Percentiles rank a stretch among this genome's conserved stretches.
Evolutionary conservation across 2,113 vertebrate species (phyloP).

Genomic region (Dromaius novaehollandiae): DNA sequence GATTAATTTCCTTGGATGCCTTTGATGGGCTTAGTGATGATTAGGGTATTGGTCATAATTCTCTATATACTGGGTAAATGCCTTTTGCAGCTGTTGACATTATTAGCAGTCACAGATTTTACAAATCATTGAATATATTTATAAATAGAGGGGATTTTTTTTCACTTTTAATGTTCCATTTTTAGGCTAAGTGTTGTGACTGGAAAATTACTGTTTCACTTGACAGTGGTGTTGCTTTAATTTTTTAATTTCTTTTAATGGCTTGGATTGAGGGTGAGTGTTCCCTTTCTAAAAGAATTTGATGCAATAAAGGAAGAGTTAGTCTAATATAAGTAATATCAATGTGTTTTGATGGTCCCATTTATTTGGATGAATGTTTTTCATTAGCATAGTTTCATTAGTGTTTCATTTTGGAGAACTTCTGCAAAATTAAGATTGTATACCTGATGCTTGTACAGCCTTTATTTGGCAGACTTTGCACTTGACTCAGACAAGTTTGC

Average conservation of each 20-base stretch:
- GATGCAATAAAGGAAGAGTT: neutral
- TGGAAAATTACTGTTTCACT: neutral
- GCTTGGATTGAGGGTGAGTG: neutral
- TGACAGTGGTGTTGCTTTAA: neutral
- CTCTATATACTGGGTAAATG: neutral
- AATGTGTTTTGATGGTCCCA: neutral
- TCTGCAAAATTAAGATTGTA: neutral
- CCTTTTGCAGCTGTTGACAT: neutral
- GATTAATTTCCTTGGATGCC: neutral
- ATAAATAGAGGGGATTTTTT: neutral
- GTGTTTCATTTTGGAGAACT: neutral
- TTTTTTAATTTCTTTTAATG: neutral
- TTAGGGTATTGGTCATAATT: neutral
- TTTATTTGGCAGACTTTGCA: neutral
- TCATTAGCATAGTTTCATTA: neutral
- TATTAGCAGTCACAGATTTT: neutral
- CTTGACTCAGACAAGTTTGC: neutral
- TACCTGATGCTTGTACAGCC: too few species aligned
- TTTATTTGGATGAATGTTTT: constrained; percentile 12
- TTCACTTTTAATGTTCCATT: neutral
- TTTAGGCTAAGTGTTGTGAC: neutral
- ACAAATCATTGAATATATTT: neutral
- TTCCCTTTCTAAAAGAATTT: neutral
- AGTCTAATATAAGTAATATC: neutral
- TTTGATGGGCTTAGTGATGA: neutral